Conservation (phyloP, 1,140 invertebrate genomes). For the Acromyrmex echinatior region DNA sequence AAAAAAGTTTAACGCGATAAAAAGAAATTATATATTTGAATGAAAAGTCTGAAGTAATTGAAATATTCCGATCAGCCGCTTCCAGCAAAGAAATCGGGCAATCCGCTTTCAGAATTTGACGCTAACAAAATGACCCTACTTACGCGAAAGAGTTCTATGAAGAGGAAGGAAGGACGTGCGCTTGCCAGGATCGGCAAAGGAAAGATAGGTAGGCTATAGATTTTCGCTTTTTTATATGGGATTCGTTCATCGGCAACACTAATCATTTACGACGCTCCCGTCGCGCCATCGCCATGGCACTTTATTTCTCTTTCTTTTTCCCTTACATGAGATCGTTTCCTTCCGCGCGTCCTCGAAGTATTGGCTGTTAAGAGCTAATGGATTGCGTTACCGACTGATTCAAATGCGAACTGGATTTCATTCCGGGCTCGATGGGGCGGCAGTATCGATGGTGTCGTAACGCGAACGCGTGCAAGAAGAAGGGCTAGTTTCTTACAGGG, state of each 20-base stretch:
- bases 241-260: constrained; percentile 66
- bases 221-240: constrained; percentile 47
- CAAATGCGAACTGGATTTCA: constrained; percentile 86
- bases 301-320: constrained; percentile 64
- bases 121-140: constrained; percentile 62
- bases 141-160: constrained; percentile 54
- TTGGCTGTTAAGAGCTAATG: constrained; percentile 86
- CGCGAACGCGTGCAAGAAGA: constrained; percentile 73
- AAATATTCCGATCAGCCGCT: constrained; percentile 36
- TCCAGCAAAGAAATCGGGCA: constrained; percentile 44
- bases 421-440: constrained; percentile 77
- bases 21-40: not conserved
- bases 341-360: constrained; percentile 77
- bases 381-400: constrained; percentile 86
- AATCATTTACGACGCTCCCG: constrained; percentile 77
- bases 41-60: constrained; percentile 13
- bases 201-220: constrained; percentile 48
- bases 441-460: constrained; percentile 74
- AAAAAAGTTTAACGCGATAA: not conserved
- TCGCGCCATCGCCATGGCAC: constrained; percentile 40
- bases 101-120: constrained; percentile 61
- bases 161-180: constrained; percentile 33
- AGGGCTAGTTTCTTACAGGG: constrained; percentile 82
- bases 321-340: constrained; percentile 65
- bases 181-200: constrained; percentile 44